Percentiles rank a stretch among this genome's conserved stretches.
Evolutionary conservation across 2,113 vertebrate genomes (phyloP).

Genomic region (Eupsittula cactorum): DNA sequence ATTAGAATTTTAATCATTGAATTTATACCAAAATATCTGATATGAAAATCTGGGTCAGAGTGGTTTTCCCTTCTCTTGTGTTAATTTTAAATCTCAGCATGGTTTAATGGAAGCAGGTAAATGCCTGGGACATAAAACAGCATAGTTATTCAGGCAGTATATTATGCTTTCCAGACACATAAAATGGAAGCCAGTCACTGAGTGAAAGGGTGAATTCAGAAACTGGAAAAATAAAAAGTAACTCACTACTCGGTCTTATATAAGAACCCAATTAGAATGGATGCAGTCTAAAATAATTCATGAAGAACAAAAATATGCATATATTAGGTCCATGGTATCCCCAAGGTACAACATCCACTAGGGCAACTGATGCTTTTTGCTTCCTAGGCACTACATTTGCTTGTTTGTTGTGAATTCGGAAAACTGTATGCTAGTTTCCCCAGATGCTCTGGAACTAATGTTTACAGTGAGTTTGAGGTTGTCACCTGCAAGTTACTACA

Average conservation of each 20-base stretch:
- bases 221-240: neutral
- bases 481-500: neutral
- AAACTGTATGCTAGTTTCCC: neutral
- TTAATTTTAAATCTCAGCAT: neutral
- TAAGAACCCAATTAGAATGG: neutral
- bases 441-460: neutral
- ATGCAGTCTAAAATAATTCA: neutral
- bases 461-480: neutral
- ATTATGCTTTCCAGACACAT: neutral
- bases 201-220: slow-evolving; percentile 19
- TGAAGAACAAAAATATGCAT: neutral
- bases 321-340: neutral
- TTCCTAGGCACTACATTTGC: neutral
- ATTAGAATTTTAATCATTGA: neutral
- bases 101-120: neutral
- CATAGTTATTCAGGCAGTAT: neutral
- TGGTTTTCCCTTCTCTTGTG: neutral
- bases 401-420: neutral
- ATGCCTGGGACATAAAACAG: neutral
- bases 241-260: neutral
- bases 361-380: neutral
- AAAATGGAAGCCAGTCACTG: neutral
- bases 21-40: neutral
- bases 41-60: neutral
- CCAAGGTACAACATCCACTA: neutral